phyloP scores from a whole-genome alignment of 2,113 vertebrate species.

The Melospiza melodia region DNA sequence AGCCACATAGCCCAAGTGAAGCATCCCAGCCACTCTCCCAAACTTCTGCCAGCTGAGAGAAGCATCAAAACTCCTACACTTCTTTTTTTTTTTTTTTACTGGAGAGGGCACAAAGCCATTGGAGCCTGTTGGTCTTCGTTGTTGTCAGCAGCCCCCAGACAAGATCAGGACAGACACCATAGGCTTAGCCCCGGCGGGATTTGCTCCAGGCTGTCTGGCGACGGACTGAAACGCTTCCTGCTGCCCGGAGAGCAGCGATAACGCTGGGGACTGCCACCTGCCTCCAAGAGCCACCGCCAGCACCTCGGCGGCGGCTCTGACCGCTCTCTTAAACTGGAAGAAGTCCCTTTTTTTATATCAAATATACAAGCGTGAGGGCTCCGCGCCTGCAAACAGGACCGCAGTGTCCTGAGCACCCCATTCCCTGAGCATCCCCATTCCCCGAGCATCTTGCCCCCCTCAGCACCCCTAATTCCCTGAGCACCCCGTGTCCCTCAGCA shows the following conservation, averaged over 20 bases:
- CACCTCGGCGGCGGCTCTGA: not conserved
- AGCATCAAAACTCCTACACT: not conserved
- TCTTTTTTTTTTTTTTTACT: not conserved
- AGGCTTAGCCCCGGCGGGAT: not conserved
- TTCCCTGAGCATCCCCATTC: too few relatives aligned
- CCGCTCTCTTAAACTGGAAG: accelerated
- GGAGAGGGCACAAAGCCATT: not conserved
- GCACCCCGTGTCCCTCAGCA: not conserved
- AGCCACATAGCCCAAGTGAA: accelerated
- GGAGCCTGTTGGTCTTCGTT: not conserved
- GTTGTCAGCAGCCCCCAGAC: not conserved
- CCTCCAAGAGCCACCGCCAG: not conserved
- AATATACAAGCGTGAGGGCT: not conserved
- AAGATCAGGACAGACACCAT: not conserved
- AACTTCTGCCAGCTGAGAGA: not conserved
- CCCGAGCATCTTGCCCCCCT: too few relatives aligned
- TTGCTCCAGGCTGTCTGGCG: not conserved
- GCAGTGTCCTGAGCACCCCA: not conserved
- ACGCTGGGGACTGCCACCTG: not conserved
- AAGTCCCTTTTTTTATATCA: not conserved
- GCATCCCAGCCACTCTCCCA: not conserved
- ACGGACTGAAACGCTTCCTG: not conserved
- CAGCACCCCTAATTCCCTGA: not conserved
- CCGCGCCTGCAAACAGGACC: not conserved
- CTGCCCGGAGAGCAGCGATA: not conserved